Conservation (phyloP, 2,888 invertebrate species). For the Sepiola atlantica region DNA sequence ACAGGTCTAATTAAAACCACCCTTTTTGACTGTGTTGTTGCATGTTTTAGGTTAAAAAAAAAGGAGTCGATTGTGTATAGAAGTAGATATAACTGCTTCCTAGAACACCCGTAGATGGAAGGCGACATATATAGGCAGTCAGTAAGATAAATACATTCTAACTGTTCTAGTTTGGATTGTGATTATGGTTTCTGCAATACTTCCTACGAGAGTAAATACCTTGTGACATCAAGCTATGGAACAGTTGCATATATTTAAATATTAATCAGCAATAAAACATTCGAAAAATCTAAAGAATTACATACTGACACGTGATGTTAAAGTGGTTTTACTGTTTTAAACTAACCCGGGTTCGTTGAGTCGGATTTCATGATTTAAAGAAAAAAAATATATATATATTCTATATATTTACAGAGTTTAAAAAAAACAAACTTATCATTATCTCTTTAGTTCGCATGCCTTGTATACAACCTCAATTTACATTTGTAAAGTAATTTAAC, state of each 20-base stretch:
- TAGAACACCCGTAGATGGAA: too few species aligned
- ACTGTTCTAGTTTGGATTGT: neutral
- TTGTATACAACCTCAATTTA: neutral
- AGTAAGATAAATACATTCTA: too few species aligned
- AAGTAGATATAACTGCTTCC: too few species aligned
- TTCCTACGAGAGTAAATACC: neutral
- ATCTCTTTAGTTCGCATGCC: neutral
- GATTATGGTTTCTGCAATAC: neutral
- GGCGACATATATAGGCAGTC: too few species aligned
- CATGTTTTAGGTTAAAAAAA: too few species aligned
- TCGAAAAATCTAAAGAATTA: neutral
- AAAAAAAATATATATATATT: too few species aligned
- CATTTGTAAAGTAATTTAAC: neutral
- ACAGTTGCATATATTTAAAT: slow-evolving; percentile 8
- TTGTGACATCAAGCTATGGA: neutral
- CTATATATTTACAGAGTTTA: neutral
- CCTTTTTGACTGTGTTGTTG: too few species aligned
- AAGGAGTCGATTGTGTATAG: too few species aligned
- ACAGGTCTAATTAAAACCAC: too few species aligned
- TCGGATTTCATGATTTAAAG: neutral
- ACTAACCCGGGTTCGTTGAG: neutral
- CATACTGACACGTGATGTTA: neutral
- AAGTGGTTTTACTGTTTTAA: neutral
- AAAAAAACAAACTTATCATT: neutral
- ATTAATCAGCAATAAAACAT: neutral